phyloP scores from a whole-genome alignment of 2,113 vertebrate genomes.

The Camelus bactrianus region DNA sequence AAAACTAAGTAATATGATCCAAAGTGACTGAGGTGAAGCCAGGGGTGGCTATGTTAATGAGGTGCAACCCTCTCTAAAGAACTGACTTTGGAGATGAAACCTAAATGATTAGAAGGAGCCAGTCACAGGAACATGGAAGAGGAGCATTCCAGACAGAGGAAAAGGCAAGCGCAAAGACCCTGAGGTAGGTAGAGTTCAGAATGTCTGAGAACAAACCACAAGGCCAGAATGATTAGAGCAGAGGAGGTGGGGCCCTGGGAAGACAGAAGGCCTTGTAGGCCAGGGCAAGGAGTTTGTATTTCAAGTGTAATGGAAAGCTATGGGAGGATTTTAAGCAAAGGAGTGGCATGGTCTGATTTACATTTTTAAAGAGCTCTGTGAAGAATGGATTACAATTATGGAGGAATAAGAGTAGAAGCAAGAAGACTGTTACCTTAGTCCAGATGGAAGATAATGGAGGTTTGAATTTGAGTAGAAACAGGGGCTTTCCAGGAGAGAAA shows the following conservation, averaged over 20 bases:
- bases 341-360: neutral
- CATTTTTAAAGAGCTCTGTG: neutral
- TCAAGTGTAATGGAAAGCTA: slow-evolving; percentile 14
- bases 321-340: neutral
- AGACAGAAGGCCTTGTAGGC: neutral
- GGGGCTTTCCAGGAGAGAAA: neutral
- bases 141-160: neutral
- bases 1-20: neutral
- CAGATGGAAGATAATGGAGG: neutral
- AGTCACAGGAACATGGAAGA: neutral
- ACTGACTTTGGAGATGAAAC: slow-evolving; percentile 3
- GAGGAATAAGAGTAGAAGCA: neutral
- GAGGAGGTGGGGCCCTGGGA: neutral
- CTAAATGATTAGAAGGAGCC: neutral
- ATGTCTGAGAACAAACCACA: neutral
- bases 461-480: slow-evolving; percentile 43
- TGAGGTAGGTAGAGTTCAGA: neutral
- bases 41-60: neutral
- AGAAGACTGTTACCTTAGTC: neutral
- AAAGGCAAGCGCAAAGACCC: neutral
- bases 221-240: neutral
- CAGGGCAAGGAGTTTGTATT: neutral
- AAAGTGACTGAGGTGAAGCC: neutral
- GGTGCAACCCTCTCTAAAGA: neutral
- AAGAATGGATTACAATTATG: neutral